Conservation (phyloP, 2,797 vertebrate genomes). For the Chelmon rostratus region DNA sequence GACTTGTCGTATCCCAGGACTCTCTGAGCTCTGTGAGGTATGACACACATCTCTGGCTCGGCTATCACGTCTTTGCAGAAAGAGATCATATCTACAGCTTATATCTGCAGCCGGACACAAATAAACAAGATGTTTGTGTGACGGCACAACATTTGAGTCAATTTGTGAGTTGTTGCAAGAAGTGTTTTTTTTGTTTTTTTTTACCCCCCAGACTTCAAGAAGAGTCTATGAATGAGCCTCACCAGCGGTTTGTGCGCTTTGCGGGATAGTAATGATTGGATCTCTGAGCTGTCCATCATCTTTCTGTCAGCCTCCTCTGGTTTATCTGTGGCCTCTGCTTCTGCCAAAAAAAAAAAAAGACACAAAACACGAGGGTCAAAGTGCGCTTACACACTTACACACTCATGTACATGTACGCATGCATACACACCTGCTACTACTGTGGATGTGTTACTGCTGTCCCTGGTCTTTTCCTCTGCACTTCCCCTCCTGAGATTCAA, state of each 20-base stretch:
- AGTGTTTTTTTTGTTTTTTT: conserved; percentile 4
- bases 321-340: conserved; percentile 49
- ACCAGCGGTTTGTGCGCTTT: conserved; percentile 78
- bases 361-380: conserved; percentile 16
- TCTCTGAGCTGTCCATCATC: conserved; percentile 42
- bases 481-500: conserved; percentile 75
- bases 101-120: conserved; percentile 3
- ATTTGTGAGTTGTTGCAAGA: neutral
- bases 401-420: neutral
- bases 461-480: conserved; percentile 58
- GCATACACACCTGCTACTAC: conserved; percentile 66
- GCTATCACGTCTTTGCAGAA: conserved; percentile 22
- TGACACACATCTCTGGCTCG: conserved; percentile 15
- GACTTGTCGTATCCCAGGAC: conserved; percentile 27
- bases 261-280: conserved; percentile 30
- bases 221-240: conserved; percentile 58
- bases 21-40: conserved; percentile 10
- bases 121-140: neutral
- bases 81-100: neutral
- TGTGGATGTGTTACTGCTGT: conserved; percentile 40
- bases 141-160: neutral
- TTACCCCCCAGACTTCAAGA: neutral
- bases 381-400: neutral
- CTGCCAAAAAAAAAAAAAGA: conserved; percentile 66
- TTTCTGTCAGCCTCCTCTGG: conserved; percentile 47